These are phyloP conservation scores for Sebastes minor DNA, from an alignment of 2,797 vertebrate genomes.

Conservation along the genomic window DNA sequence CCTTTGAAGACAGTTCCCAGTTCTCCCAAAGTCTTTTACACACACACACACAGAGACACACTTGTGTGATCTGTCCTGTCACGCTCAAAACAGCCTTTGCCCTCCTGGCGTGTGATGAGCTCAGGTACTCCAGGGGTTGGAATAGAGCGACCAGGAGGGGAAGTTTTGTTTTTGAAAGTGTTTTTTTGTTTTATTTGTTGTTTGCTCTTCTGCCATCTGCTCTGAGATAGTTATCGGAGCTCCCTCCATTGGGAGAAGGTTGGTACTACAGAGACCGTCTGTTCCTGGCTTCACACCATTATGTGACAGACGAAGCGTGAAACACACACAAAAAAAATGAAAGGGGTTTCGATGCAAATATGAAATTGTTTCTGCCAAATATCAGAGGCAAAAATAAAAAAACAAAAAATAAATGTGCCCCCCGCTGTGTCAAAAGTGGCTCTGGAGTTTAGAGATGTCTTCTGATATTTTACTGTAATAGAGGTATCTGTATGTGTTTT, in stretches of 20 bases:
- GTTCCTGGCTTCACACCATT: constrained; percentile 51
- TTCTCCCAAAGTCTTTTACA: constrained; percentile 13
- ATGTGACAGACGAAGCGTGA: constrained; percentile 69
- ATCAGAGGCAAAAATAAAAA: not conserved
- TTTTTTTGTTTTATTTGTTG: constrained; percentile 10
- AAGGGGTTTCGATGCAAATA: constrained; percentile 12
- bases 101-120: constrained; percentile 46
- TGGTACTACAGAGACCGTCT: constrained; percentile 70
- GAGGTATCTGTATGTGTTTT: constrained; percentile 14
- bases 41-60: not conserved
- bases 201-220: constrained; percentile 72
- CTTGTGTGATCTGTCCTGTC: constrained; percentile 9
- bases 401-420: not conserved
- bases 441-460: constrained; percentile 5
- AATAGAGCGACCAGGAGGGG: constrained; percentile 26
- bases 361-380: constrained; percentile 15
- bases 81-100: not conserved
- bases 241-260: constrained; percentile 60
- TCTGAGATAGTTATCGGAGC: constrained; percentile 59
- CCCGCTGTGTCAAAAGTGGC: not conserved
- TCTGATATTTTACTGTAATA: constrained; percentile 4
- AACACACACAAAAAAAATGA: constrained; percentile 25
- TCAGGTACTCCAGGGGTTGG: constrained; percentile 57
- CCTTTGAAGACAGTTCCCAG: constrained; percentile 51
- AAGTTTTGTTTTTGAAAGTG: not conserved